Base-by-base conservation (phyloP, 1,140 invertebrate species). In the Drosophila repleta region DNA sequence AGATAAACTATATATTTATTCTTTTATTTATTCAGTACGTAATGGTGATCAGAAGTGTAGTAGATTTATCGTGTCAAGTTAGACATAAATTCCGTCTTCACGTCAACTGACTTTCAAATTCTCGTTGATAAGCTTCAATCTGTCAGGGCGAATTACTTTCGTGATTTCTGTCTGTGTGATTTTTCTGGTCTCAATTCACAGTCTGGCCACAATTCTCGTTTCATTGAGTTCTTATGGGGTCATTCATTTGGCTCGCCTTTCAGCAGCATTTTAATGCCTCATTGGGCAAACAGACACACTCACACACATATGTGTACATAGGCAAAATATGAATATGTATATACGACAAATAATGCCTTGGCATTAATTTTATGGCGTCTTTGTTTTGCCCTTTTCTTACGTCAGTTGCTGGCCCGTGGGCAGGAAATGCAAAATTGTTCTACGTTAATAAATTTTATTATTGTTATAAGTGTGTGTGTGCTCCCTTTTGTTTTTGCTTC, bases 331-430 rank as follows among this genome's bases (percentile, higher is more conserved):
- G 37, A 49, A 41, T 48, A 39, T 35, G 29, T 8, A 48, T 21
- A 61, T 61, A 55, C 48, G 58, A 72, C 41, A 70, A 55, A 66
- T 75, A 82, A 76, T 77, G 63, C 55, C 39, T 62, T 20, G 60
- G 66, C 74, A 85, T 87, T 73, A 72, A 88, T 88, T 82, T 87
- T 87, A 88, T 87, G 72, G 65, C 71, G 55, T 87, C 63, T 82
- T 75, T 73, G 62, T 45, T 52, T 49, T 49, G 51, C 26, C 55
- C 52, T 56, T 71, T 79, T 68, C 67, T 72, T 65, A 52, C 78
- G 53, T 32, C 74, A 58, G 61, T 74, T 77, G 32, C 55, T 43
- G 43, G 70, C 66, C 64, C 26, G 17, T 64, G 61, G 66, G 55
- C 64, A 62, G 76, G 65, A 77, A 77, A 74, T 77, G 71, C 71